Evolutionary conservation across 1,140 invertebrate genomes (phyloP).

Genomic region (Sinella curviseta): DNA sequence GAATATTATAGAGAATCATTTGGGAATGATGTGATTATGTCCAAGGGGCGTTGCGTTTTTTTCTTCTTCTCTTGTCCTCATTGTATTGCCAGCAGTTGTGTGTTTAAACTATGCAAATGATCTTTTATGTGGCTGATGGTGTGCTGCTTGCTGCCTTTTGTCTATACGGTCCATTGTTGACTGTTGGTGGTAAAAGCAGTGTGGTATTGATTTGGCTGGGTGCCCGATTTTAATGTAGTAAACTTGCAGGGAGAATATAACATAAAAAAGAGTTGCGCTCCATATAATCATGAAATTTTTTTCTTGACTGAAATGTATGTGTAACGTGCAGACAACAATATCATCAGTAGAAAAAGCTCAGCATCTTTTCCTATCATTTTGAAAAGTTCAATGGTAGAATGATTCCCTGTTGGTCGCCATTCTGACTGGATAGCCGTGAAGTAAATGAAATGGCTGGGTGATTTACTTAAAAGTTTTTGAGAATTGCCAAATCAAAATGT

Average conservation of each 20-base stretch:
- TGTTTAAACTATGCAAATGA: slow-evolving; percentile 24
- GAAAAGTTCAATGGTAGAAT: not conserved
- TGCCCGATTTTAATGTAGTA: not conserved
- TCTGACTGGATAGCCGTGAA: not conserved
- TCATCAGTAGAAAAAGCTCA: no score
- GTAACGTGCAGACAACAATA: no score
- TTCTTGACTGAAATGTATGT: no score
- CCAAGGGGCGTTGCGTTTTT: slow-evolving; percentile 41
- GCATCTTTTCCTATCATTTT: not conserved
- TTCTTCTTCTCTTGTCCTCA: slow-evolving; percentile 25
- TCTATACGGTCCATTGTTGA: slow-evolving; percentile 2
- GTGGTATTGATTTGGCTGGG: slow-evolving; percentile 24
- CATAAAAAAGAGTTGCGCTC: not conserved
- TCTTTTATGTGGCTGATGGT: not conserved
- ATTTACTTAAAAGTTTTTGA: slow-evolving; percentile 8
- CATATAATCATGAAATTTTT: not conserved
- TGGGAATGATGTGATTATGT: slow-evolving; percentile 46
- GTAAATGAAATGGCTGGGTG: slow-evolving; percentile 3
- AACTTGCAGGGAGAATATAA: not conserved
- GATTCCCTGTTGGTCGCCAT: not conserved
- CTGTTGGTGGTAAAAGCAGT: slow-evolving; percentile 22
- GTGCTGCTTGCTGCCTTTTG: not conserved
- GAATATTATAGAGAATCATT: slow-evolving; percentile 35
- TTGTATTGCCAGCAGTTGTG: not conserved
- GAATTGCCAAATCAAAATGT: slow-evolving; percentile 25